Conservation (phyloP, 2,113 vertebrate species). For the Himantopus leucocephalus region DNA sequence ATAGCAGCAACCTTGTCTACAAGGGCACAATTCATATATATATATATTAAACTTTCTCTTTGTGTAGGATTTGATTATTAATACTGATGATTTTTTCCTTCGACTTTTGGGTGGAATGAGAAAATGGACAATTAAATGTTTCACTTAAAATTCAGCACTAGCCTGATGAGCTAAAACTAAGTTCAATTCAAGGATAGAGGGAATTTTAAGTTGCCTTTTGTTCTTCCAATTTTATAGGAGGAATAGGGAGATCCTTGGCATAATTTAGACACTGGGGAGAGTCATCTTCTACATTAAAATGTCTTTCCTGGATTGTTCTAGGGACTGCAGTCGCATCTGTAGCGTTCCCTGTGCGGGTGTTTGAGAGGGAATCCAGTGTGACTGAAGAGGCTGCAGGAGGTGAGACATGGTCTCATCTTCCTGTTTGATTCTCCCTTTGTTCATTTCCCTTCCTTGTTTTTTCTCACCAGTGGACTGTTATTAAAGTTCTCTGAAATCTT, state of each 20-base stretch:
- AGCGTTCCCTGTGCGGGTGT: fast-evolving
- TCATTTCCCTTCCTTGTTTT: background rate
- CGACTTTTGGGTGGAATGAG: constrained; percentile 26
- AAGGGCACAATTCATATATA: constrained; percentile 42
- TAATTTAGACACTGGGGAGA: background rate
- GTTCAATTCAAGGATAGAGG: background rate
- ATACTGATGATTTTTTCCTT: background rate
- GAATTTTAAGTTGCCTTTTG: background rate
- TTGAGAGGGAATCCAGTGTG: background rate
- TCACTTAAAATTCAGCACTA: background rate
- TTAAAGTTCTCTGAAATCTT: background rate
- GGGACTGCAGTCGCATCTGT: background rate
- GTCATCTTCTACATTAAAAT: background rate
- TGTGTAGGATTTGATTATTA: constrained; percentile 50
- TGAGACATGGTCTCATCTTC: background rate
- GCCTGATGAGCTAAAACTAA: background rate
- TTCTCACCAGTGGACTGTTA: background rate
- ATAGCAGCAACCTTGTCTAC: constrained; percentile 33
- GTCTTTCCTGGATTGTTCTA: background rate
- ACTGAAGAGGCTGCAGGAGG: background rate
- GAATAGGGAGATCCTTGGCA: background rate
- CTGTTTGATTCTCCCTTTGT: background rate
- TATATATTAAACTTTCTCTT: constrained; percentile 44
- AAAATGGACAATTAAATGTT: constrained; percentile 43
- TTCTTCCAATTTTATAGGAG: background rate